phyloP scores from a whole-genome alignment of 2,113 vertebrate species.

The Rallus limicola region DNA sequence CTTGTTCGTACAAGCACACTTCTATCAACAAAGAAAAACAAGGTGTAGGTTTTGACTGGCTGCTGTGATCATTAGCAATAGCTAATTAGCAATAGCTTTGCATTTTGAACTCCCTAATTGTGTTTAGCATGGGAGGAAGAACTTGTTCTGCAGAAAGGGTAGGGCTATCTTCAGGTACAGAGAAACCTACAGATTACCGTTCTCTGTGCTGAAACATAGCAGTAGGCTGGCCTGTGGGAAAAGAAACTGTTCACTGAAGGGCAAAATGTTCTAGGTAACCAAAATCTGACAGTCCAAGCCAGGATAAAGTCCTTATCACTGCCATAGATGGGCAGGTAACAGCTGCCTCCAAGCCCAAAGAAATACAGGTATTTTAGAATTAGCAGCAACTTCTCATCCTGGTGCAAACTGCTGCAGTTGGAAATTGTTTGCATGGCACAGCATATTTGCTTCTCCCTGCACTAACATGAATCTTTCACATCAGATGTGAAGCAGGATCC shows the following conservation, averaged over 20 bases:
- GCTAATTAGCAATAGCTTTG: background rate
- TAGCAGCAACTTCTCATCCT: background rate
- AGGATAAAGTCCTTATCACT: background rate
- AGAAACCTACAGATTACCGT: background rate
- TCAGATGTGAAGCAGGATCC: background rate
- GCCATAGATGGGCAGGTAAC: background rate
- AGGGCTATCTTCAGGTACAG: background rate
- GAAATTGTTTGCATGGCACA: background rate
- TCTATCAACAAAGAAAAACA: background rate
- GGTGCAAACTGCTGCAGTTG: background rate
- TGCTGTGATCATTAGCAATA: background rate
- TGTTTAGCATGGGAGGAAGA: background rate
- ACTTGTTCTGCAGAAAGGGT: background rate
- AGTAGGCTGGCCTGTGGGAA: background rate
- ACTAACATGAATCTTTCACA: background rate
- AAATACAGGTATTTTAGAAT: background rate
- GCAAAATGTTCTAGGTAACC: background rate
- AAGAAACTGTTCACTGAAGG: background rate
- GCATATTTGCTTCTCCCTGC: background rate
- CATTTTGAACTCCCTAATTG: background rate
- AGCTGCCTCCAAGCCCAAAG: background rate
- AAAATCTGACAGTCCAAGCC: background rate
- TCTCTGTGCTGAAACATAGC: background rate
- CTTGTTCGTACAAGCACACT: background rate
- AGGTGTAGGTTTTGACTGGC: background rate